A percentile compares a stretch with the other conserved stretches of the same genome.
Evolutionary conservation across 2,797 vertebrate species (phyloP).

Genomic region (Lithobates pipiens): DNA sequence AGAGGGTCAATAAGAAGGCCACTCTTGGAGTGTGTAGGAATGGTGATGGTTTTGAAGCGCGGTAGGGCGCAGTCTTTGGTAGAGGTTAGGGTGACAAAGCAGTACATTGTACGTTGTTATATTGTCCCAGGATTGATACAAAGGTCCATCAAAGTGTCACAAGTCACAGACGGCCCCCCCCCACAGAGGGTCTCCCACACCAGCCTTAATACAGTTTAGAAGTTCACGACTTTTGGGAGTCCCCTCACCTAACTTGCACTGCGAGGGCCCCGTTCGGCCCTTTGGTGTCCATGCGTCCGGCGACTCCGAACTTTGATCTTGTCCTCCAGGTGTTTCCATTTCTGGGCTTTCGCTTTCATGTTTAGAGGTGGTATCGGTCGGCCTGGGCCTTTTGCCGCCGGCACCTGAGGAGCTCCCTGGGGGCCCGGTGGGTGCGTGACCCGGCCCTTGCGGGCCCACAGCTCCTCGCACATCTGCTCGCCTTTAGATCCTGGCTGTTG

Average conservation of each 20-base stretch:
- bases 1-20: too few relatives aligned
- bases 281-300: slow-evolving; percentile 85
- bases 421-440: slow-evolving; percentile 66
- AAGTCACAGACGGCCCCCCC: neutral
- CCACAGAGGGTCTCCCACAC: slow-evolving; percentile 19
- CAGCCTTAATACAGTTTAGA: slow-evolving; percentile 41
- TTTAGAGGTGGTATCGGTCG: slow-evolving; percentile 65
- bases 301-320: slow-evolving; percentile 86
- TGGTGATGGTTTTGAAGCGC: neutral
- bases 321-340: slow-evolving; percentile 84
- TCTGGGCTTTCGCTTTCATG: slow-evolving; percentile 76
- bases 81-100: slow-evolving; percentile 4
- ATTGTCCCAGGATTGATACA: slow-evolving; percentile 2
- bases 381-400: slow-evolving; percentile 72
- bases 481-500: slow-evolving; percentile 85
- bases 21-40: neutral
- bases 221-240: slow-evolving; percentile 46
- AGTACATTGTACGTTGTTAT: neutral
- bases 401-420: slow-evolving; percentile 71
- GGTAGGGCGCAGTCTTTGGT: slow-evolving; percentile 24
- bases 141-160: neutral
- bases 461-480: slow-evolving; percentile 87
- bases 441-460: slow-evolving; percentile 81
- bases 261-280: slow-evolving; percentile 85
- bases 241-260: slow-evolving; percentile 79